phyloP scores from a whole-genome alignment of 2,888 invertebrate species.

The Blomia tropicalis region DNA sequence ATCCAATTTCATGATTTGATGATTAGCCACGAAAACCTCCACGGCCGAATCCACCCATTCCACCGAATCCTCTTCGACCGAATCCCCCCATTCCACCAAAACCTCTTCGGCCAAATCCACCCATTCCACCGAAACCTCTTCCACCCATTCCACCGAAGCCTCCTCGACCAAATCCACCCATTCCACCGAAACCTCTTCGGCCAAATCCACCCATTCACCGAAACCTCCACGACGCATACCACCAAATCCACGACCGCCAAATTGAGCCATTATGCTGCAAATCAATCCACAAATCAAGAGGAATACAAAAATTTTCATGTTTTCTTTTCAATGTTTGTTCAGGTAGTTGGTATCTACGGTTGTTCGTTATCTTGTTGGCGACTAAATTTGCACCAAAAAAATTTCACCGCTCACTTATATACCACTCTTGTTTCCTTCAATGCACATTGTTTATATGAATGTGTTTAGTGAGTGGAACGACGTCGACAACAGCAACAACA shows the following conservation, averaged over 20 bases:
- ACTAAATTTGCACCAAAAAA: too few relatives aligned
- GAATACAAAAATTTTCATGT: too few relatives aligned
- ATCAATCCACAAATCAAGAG: not conserved
- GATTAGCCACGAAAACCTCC: not conserved
- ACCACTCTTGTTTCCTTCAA: too few relatives aligned
- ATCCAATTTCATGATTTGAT: not conserved
- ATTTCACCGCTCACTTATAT: too few relatives aligned
- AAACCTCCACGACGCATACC: not conserved
- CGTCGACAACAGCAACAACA: too few relatives aligned
- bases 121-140: not conserved
- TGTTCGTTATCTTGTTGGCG: too few relatives aligned
- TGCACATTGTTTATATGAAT: too few relatives aligned
- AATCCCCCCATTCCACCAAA: not conserved
- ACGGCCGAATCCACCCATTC: not conserved
- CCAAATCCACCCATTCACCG: not conserved
- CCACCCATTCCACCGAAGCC: not conserved
- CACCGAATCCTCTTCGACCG: not conserved
- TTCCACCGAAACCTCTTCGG: not conserved
- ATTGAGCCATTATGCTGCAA: not conserved
- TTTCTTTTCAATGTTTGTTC: too few relatives aligned
- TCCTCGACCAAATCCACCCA: not conserved
- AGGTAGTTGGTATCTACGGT: too few relatives aligned
- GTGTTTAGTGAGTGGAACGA: too few relatives aligned
- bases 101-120: not conserved
- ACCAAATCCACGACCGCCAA: not conserved